Conservation (phyloP, 1,140 invertebrate genomes). For the Aphaenogaster floridana region DNA sequence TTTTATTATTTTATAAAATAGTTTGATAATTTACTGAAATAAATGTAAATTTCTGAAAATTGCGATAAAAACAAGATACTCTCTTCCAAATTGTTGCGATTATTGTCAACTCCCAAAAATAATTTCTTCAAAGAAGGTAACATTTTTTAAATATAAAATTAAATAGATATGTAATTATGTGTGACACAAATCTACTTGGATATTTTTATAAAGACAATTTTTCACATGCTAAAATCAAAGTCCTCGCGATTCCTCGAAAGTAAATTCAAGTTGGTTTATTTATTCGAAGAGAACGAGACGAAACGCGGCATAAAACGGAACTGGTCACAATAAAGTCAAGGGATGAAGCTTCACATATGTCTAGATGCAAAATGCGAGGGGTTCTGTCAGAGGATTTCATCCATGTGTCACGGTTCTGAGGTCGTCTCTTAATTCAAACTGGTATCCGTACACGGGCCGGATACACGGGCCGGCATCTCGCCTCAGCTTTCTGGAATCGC, state of each 20-base stretch:
- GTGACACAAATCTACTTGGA: background rate
- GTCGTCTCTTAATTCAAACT: conserved; percentile 71
- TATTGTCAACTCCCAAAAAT: background rate
- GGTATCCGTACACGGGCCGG: conserved; percentile 63
- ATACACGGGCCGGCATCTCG: conserved; percentile 23
- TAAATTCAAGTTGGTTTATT: background rate
- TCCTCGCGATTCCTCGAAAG: background rate
- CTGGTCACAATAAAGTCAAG: background rate
- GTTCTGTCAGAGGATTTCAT: conserved; percentile 38
- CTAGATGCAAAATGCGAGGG: conserved; percentile 38
- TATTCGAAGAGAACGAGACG: background rate
- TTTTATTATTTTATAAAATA: background rate
- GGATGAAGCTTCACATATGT: conserved; percentile 48
- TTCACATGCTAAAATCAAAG: background rate
- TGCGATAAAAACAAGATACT: background rate
- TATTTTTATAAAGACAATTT: background rate
- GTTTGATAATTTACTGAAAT: background rate
- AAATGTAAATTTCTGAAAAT: background rate
- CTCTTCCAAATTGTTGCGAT: background rate
- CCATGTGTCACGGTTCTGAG: conserved; percentile 56
- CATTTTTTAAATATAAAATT: background rate
- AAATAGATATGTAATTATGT: background rate
- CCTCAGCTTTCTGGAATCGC: conserved; percentile 70
- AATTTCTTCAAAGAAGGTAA: background rate
- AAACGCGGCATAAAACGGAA: background rate